A percentile compares a stretch with the other conserved stretches of the same genome.
These are phyloP conservation scores for Allygus modestus DNA, from an alignment of 2,888 invertebrate species.

Conservation along the genomic window DNA sequence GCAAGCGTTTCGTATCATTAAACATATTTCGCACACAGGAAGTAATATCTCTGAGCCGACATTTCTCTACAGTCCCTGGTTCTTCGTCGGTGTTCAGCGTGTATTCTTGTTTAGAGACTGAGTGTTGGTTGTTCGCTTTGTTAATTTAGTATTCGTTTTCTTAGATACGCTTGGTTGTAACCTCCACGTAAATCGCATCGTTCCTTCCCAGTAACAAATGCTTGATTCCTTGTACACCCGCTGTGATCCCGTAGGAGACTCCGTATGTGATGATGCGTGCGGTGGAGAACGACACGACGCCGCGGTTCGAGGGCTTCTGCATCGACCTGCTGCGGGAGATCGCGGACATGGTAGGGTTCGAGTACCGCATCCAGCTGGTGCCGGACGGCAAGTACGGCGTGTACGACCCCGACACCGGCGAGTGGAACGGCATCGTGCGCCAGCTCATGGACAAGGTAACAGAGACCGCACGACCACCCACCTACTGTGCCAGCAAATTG, in stretches of 20 bases:
- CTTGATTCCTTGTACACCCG: not conserved
- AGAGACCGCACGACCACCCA: too few species aligned
- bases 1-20: not conserved
- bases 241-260: conserved; percentile 74
- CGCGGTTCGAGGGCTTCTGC: conserved; percentile 85
- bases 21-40: conserved; percentile 9
- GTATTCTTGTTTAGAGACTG: not conserved
- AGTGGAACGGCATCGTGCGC: conserved; percentile 85
- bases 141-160: not conserved
- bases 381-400: conserved; percentile 85
- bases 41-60: not conserved
- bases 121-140: not conserved
- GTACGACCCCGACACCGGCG: conserved; percentile 83
- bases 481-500: not conserved
- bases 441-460: conserved; percentile 82
- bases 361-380: conserved; percentile 81
- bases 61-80: not conserved
- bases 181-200: not conserved
- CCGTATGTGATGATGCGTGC: conserved; percentile 78
- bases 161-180: not conserved
- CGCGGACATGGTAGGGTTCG: conserved; percentile 81
- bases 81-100: not conserved
- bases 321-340: conserved; percentile 83
- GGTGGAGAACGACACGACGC: conserved; percentile 78
- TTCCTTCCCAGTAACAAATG: not conserved